Base-by-base conservation (phyloP, 2,797 vertebrate species). In the Sebastes diploproa region DNA sequence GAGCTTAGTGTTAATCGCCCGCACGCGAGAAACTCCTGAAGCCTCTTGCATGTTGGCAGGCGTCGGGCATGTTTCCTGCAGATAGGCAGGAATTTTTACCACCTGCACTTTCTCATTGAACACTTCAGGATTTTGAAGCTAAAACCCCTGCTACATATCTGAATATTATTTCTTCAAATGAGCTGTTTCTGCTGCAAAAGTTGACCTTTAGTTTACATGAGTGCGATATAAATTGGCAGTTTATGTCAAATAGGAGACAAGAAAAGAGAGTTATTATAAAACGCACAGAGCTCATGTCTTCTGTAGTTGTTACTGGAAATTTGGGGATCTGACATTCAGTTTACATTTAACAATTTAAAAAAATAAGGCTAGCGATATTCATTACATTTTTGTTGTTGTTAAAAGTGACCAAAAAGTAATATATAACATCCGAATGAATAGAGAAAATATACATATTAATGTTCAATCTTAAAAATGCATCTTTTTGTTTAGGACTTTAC, bases 1-100 rank as follows among this genome's bases (percentile, higher is more conserved):
- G 74, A 71, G 81, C 62, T 77, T 56, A 72, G 72, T 76, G 38
- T 56, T 86, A 83, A 83, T 79, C 73, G n/a, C 9, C 54, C 7
- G 23, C 65, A 34, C 65, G 16, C 0, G 30, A 27, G 70, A 68
- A 77, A 56, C 58, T 16, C 12, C 46, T 50, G 46, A 50, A 50
- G 16, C 42, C 59, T 73, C 54, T 60, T 55, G 54, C 81, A 20
- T 70, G 81, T 23, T 61, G 66, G 18, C 60, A 60, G 75, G 52
- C 32, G 7, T 62, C 67, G 6, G 23, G 64, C 34, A 38, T 70
- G 77, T 72, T 78, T 78, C 32, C 60, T 73, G 46, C 67, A 72
- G 81, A 79, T 65, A 72, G 60, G 63, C 70, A 65, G 3, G 5
- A 3, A 46, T 32, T 62, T 72, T 72, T 27, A 27, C 61, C 55